Evolutionary conservation across 1,140 invertebrate species (phyloP).

Genomic region (Heliconius melpomene): DNA sequence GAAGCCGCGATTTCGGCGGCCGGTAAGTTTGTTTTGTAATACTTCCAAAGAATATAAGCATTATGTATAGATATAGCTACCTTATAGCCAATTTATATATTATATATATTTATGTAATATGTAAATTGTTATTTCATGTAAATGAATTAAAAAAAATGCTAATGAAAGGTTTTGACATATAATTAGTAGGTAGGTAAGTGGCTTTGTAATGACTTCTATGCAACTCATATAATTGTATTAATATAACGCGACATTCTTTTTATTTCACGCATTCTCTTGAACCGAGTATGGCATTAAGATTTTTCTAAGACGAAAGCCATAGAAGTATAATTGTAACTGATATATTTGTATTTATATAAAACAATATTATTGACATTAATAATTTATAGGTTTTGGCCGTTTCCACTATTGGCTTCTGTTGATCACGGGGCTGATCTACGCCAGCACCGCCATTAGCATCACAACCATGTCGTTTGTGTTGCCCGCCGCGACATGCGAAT

Average conservation of each 20-base stretch:
- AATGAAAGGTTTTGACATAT: no score
- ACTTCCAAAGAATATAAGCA: no score
- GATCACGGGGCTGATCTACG: constrained; percentile 87
- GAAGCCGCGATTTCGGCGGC: constrained; percentile 86
- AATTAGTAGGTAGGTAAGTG: no score
- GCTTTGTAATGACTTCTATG: no score
- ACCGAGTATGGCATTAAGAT: not conserved
- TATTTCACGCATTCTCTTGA: not conserved
- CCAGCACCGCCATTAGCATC: constrained; percentile 90
- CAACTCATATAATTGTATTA: not conserved
- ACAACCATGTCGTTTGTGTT: constrained; percentile 91
- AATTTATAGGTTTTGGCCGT: constrained; percentile 87
- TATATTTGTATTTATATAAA: no score
- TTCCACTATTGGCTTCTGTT: constrained; percentile 87
- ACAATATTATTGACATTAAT: no score
- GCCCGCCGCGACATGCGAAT: constrained; percentile 88
- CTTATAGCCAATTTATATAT: no score
- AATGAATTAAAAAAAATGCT: no score
- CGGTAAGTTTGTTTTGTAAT: constrained; percentile 73
- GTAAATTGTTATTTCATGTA: no score
- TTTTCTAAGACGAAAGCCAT: not conserved
- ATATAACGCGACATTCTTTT: not conserved
- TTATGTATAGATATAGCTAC: no score
- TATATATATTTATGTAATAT: no score
- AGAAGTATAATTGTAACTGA: not conserved